Evolutionary conservation across 2,888 invertebrate species (phyloP).

Genomic region (Steinernema hermaphroditum): DNA sequence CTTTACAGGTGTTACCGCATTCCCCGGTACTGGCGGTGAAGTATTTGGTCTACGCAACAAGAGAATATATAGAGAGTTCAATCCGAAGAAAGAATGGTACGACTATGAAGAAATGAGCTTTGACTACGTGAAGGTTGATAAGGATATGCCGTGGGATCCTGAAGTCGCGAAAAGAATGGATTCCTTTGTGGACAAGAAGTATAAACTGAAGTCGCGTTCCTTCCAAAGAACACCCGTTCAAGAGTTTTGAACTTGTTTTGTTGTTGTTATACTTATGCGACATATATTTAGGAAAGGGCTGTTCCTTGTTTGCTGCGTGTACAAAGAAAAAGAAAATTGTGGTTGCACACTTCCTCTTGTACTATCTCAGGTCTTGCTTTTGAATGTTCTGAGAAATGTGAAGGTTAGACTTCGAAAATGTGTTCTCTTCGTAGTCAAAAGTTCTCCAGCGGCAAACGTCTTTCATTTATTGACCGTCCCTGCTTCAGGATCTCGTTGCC

Average conservation of each 20-base stretch:
- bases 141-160: constrained; percentile 64
- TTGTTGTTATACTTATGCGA: constrained; percentile 3
- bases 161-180: constrained; percentile 64
- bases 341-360: too few relatives aligned
- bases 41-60: constrained; percentile 60
- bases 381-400: too few relatives aligned
- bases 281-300: constrained; percentile 3
- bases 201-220: constrained; percentile 46
- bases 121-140: constrained; percentile 46
- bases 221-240: constrained; percentile 5
- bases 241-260: neutral
- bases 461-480: too few relatives aligned
- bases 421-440: too few relatives aligned
- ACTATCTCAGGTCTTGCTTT: too few relatives aligned
- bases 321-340: too few relatives aligned
- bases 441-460: too few relatives aligned
- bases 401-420: too few relatives aligned
- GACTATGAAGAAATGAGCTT: constrained; percentile 63
- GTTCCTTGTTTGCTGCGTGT: neutral
- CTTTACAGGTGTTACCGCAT: constrained; percentile 59
- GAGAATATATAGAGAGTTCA: constrained; percentile 57
- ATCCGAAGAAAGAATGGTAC: constrained; percentile 65
- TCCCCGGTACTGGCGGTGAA: constrained; percentile 60
- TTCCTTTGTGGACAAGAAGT: constrained; percentile 56
- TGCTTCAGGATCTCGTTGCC: too few relatives aligned